These are phyloP conservation scores for Smithornis capensis DNA, from an alignment of 2,113 vertebrate species.

Conservation along the genomic window DNA sequence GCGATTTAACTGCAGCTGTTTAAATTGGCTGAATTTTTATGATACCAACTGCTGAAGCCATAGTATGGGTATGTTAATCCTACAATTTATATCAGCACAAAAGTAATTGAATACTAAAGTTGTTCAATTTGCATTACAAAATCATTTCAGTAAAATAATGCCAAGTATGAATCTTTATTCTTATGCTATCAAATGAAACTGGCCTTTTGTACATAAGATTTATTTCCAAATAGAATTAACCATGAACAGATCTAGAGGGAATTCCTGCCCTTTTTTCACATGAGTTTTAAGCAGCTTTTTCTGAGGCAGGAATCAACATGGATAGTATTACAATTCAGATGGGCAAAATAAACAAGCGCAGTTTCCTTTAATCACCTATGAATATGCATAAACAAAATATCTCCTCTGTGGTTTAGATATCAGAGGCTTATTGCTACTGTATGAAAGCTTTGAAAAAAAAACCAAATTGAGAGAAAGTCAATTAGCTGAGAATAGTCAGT, in stretches of 20 bases:
- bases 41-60: not conserved
- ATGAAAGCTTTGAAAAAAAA: not conserved
- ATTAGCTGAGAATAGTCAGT: not conserved
- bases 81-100: conserved; percentile 48
- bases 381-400: conserved; percentile 57
- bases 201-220: conserved; percentile 26
- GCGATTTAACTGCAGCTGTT: conserved; percentile 37
- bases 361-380: conserved; percentile 60
- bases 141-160: conserved; percentile 49
- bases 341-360: conserved; percentile 54
- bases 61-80: conserved; percentile 3
- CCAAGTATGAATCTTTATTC: conserved; percentile 37
- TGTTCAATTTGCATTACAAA: conserved; percentile 56
- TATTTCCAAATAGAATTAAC: conserved; percentile 61
- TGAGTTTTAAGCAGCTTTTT: conserved; percentile 39
- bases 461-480: not conserved
- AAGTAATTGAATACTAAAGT: conserved; percentile 57
- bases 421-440: not conserved
- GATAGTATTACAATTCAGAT: conserved; percentile 45
- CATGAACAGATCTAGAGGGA: conserved; percentile 29
- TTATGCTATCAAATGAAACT: conserved; percentile 35
- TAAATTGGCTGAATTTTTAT: conserved; percentile 41
- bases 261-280: conserved; percentile 31
- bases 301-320: conserved; percentile 22
- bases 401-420: conserved; percentile 34